Conservation (phyloP, 2,113 vertebrate genomes). For the Podarcis cretensis region DNA sequence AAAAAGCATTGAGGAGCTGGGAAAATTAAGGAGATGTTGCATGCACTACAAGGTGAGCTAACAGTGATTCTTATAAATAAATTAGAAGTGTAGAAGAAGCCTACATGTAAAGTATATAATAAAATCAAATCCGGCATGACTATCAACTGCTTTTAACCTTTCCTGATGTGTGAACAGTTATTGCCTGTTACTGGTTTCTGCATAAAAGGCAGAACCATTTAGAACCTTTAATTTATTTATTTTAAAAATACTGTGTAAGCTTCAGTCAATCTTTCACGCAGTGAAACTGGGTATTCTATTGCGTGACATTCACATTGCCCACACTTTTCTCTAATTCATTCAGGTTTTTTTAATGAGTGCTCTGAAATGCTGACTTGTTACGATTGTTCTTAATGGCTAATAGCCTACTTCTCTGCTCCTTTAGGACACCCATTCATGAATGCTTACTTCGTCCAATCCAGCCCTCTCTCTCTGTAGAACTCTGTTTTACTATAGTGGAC, state of each 20-base stretch:
- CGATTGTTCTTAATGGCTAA: no score
- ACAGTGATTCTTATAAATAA: no score
- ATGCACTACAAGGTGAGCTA: neutral
- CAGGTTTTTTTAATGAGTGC: neutral
- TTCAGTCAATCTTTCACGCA: neutral
- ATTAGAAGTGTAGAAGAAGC: no score
- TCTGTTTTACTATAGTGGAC: neutral
- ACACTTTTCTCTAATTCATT: neutral
- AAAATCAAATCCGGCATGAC: no score
- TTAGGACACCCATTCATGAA: neutral
- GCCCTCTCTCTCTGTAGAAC: neutral
- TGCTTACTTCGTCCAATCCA: neutral
- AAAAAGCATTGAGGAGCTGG: neutral
- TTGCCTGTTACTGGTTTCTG: neutral
- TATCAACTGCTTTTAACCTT: no score
- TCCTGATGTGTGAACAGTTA: no score
- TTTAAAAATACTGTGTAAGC: neutral
- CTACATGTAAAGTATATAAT: no score
- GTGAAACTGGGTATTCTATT: neutral
- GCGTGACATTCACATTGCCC: neutral
- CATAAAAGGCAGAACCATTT: neutral
- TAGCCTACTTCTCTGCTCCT: no score
- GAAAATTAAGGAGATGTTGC: neutral
- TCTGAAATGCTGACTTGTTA: neutral
- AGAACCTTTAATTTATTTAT: neutral